Conservation (phyloP, 2,797 vertebrate genomes). For the Manis pentadactyla region DNA sequence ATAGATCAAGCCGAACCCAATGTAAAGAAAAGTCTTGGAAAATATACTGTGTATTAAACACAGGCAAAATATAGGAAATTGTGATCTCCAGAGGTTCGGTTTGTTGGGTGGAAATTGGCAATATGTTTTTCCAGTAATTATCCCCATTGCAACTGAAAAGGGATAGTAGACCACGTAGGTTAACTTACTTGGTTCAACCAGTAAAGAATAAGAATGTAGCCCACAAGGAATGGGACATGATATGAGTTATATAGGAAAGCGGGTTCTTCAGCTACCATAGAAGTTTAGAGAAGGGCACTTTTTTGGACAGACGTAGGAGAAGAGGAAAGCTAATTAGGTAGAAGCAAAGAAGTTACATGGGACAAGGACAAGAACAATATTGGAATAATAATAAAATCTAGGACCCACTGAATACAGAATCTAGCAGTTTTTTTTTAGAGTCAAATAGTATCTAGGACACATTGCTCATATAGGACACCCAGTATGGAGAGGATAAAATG, state of each 20-base stretch:
- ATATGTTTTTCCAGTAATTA: not conserved
- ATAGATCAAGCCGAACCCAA: not conserved
- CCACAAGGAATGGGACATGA: not conserved
- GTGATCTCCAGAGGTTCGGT: not conserved
- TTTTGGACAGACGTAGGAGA: not conserved
- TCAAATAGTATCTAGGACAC: not conserved
- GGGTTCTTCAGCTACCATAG: not conserved
- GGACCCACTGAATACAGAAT: not conserved
- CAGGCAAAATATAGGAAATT: not conserved
- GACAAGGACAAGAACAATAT: not conserved
- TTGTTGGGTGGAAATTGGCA: not conserved
- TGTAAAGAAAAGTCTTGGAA: not conserved
- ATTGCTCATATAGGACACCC: not conserved
- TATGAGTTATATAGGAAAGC: not conserved
- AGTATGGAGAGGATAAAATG: not conserved
- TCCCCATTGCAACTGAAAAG: not conserved
- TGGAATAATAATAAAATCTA: not conserved
- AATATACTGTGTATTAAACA: not conserved
- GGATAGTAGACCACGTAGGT: not conserved
- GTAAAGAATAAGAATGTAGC: not conserved
- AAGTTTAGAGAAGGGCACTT: not conserved
- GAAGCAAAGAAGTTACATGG: not conserved
- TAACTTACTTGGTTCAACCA: not conserved
- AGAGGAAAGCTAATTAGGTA: not conserved
- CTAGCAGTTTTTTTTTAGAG: not conserved